These are phyloP conservation scores for Encarsia formosa DNA, from an alignment of 2,888 invertebrate genomes.

Conservation along the genomic window DNA sequence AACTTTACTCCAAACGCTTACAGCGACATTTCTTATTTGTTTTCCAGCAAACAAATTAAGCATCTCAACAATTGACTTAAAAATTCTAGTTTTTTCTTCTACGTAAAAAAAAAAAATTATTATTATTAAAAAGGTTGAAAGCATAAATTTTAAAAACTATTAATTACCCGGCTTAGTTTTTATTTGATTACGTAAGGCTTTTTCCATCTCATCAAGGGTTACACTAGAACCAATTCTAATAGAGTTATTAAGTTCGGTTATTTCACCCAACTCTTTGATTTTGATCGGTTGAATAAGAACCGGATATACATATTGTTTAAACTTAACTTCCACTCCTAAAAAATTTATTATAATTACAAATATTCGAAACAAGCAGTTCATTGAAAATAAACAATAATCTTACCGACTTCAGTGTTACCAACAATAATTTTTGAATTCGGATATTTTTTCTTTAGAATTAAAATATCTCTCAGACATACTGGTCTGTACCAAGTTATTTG, in stretches of 20 bases:
- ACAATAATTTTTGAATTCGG: constrained; percentile 74
- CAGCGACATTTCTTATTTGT: constrained; percentile 90
- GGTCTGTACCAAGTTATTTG: constrained; percentile 76
- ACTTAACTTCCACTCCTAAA: constrained; percentile 77
- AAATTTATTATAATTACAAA: neutral
- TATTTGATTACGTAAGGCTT: constrained; percentile 58
- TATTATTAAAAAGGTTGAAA: neutral
- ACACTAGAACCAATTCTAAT: constrained; percentile 75
- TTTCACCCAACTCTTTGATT: constrained; percentile 64
- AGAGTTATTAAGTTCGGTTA: constrained; percentile 56
- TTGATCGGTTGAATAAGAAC: constrained; percentile 69
- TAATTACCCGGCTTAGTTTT: constrained; percentile 49
- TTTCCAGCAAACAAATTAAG: constrained; percentile 92
- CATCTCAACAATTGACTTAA: constrained; percentile 72
- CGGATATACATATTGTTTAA: constrained; percentile 77
- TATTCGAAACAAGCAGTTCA: neutral
- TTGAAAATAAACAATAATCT: constrained; percentile 24
- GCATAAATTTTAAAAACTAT: neutral
- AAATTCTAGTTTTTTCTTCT: constrained; percentile 61
- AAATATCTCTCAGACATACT: constrained; percentile 61
- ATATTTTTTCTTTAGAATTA: constrained; percentile 64
- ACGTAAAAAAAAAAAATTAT: constrained; percentile 31
- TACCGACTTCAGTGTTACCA: constrained; percentile 86
- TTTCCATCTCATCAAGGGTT: constrained; percentile 73
- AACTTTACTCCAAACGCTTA: too few relatives aligned